These are phyloP conservation scores for Mercenaria mercenaria DNA, from an alignment of 1,140 invertebrate species.

Conservation along the genomic window DNA sequence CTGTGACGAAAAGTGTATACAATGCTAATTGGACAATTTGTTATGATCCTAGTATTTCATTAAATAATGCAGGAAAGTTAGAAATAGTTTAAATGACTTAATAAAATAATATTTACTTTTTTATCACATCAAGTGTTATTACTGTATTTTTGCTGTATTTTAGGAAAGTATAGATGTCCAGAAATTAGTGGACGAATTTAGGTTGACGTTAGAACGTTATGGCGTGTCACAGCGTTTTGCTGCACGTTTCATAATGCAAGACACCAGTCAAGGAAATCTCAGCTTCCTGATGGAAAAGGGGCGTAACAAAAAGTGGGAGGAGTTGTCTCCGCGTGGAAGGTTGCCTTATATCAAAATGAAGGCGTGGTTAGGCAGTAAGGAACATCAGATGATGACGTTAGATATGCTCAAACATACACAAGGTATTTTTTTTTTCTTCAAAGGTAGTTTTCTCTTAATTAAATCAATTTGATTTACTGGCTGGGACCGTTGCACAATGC, in stretches of 20 bases:
- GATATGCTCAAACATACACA: constrained; percentile 57
- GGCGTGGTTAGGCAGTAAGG: constrained; percentile 54
- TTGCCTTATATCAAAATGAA: constrained; percentile 61
- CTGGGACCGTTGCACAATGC: too few species aligned
- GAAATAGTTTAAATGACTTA: too few species aligned
- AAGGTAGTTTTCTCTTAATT: too few species aligned
- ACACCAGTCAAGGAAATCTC: constrained; percentile 61
- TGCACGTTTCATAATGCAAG: constrained; percentile 61
- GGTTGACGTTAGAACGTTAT: constrained; percentile 47
- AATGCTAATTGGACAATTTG: too few species aligned
- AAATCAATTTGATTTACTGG: too few species aligned
- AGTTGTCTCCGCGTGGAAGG: constrained; percentile 45
- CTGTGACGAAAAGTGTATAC: too few species aligned
- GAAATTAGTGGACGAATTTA: constrained; percentile 54
- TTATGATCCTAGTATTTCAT: too few species aligned
- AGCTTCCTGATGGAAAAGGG: constrained; percentile 67
- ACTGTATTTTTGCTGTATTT: too few species aligned
- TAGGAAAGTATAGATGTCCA: constrained; percentile 49
- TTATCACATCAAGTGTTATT: too few species aligned
- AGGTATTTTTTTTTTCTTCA: too few species aligned
- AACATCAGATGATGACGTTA: constrained; percentile 49
- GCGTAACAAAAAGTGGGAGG: constrained; percentile 55
- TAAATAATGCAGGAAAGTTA: too few species aligned
- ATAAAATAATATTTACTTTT: too few species aligned
- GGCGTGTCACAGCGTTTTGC: constrained; percentile 62